Evolutionary conservation across 2,797 vertebrate genomes (phyloP), one percentile per base, ranked within the genome.

Genomic region (Macropus fuliginosus): DNA sequence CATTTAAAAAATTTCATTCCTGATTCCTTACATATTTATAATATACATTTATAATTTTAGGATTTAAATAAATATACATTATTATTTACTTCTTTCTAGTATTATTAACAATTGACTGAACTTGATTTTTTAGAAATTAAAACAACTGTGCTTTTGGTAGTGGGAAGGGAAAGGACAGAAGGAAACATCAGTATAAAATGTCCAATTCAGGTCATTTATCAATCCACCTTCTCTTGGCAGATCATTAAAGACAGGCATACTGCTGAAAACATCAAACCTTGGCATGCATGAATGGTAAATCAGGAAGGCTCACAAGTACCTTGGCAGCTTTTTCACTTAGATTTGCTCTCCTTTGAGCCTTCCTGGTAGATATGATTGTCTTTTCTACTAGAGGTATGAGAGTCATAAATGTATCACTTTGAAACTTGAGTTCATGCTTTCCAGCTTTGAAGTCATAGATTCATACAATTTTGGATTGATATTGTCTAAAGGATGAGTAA

Each of bases 201-300:
- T 87, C 74, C 74, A 87, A 50, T 87, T 87, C 74, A 50, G 74
- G 74, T 87, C 74, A 87, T 87, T 81, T 87, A 87, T 87, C 40
- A 50, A 40, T 87, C 40, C 27, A 50, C 6, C 21, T 87, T 50
- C 74, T 87, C 40, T 87, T 87, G 74, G 74, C 74, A 87, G 31
- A 24, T 87, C 0, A 40, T 87, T 46, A 87, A 87, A 87, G 40
- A 40, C 27, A 87, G 74, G 8, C 74, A 46, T 27, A 10, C 74
- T 50, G 40, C 74, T 87, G 74, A 27, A 81, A 87, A 50, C 40
- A 87, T 87, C 74, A 87, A 87, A 87, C 74, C 40, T 81, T 87
- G 74, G 74, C 74, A 87, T 4, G 1, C 8, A 3, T 50, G 74
- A 87, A 87, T 87, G 74, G 40, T 87, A 87, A 87, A 46, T 50